Evolutionary conservation across 2,888 invertebrate species (phyloP).

Genomic region (Ptychoptera contaminata): DNA sequence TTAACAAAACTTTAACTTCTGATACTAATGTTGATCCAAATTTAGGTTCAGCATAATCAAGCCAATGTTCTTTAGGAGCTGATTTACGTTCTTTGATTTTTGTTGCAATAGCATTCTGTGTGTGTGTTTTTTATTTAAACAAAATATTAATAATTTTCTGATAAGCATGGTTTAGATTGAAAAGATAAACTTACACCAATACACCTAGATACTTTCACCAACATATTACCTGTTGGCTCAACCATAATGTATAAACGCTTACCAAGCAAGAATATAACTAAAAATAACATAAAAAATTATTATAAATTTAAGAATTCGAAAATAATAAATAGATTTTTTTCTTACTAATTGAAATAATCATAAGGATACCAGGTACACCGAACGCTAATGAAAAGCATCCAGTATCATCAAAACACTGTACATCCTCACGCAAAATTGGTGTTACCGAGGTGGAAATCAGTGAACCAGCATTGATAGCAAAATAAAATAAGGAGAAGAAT

Average conservation of each 20-base stretch:
- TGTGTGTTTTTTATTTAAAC: constrained; percentile 2
- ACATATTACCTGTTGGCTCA: constrained; percentile 52
- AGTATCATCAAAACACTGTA: constrained; percentile 46
- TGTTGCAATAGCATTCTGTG: constrained; percentile 35
- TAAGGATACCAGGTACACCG: constrained; percentile 58
- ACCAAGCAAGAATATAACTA: constrained; percentile 57
- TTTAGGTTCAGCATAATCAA: constrained; percentile 65
- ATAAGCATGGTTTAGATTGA: neutral
- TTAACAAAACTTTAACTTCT: constrained; percentile 64
- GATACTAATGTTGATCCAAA: constrained; percentile 52
- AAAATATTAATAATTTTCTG: neutral
- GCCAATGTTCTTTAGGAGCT: constrained; percentile 58
- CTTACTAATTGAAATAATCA: constrained; percentile 52
- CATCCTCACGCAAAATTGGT: constrained; percentile 52
- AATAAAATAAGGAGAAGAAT: constrained; percentile 67
- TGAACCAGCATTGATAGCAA: constrained; percentile 47
- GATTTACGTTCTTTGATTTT: constrained; percentile 27
- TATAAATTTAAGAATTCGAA: constrained; percentile 19
- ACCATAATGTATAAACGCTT: constrained; percentile 44
- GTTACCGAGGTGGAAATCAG: constrained; percentile 57
- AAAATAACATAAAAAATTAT: constrained; percentile 16
- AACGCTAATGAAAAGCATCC: constrained; percentile 59
- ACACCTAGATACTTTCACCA: constrained; percentile 46
- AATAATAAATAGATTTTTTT: constrained; percentile 7
- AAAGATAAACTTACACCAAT: constrained; percentile 38